Evolutionary conservation across 2,888 invertebrate species (phyloP), one percentile per base, ranked within the genome.

Genomic region (Drosophila algonquin): DNA sequence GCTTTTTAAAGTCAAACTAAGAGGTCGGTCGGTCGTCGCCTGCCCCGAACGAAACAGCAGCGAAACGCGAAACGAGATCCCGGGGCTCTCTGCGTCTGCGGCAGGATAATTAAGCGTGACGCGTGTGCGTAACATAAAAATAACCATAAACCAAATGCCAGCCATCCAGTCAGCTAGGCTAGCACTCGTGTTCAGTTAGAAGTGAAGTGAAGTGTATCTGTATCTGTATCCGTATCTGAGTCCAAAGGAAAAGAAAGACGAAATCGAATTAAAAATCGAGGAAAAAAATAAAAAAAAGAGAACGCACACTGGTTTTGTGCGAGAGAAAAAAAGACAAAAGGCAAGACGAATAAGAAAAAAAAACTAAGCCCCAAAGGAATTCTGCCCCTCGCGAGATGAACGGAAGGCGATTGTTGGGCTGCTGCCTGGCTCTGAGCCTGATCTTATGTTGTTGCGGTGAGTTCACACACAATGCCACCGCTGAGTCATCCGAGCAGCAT

Each of bases 41-140:
- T 18, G 35, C 21, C 46, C 18, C 59, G 35, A 35, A 63, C 30
- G 30, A 30, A 30, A 10, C 32, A 10, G 32, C 32, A 32, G 10
- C 27, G 27, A 27, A 32, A 32, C 32, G 12, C 32, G 32, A 32
- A 32, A 32, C 32, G 32, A 64, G 65, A 65, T 65, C 65, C 68
- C 65, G 56, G 68, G 65, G 55, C n/a, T n/a, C 51, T 48, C 16
- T 51, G 44, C 57, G 53, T 60, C 47, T 60, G 75, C 83, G 72
- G 74, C 75, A 83, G 88, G 88, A 85, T 74, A 87, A 87, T 83
- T 87, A 87, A 87, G 83, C 88, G 83, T 87, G 86, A 87, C 88
- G 83, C 83, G 88, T 88, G 83, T 84, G 83, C 83, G 83, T 88
- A 84, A 80, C 87, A 88, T 88, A 76, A 83, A 82, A 87, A 88